Base-by-base conservation (phyloP, 2,888 invertebrate species). In the Sarcophaga carnaria region DNA sequence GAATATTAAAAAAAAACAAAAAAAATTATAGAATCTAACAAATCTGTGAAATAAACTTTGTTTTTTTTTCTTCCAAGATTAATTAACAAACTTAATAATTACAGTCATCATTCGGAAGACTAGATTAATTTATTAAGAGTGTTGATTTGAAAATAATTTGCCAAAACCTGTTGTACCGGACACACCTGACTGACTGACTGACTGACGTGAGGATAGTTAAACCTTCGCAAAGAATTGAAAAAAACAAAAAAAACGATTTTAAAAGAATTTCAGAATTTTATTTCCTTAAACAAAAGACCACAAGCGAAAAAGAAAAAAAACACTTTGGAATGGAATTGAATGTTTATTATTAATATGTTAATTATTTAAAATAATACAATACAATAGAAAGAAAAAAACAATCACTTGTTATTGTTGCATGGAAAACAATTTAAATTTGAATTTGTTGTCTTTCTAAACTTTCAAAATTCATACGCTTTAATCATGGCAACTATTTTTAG, bases 141-240 rank as follows among this genome's bases (percentile, higher is more conserved):
- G 37, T 37, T 37, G 37, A 37, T 37, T 37, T 37, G 37, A 37
- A 54, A 77, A 20, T 8, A 60, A 17, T 25, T 37, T 37, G 37
- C 37, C 37, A 37, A 22, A 80, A 80, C 72, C 72, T 66, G 71
- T 54, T 66, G 1, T 4, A 71, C 64, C 64, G 27, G 72, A 80
- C 64, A 54, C 20, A 54, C 63, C 20, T 67, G 49, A 8, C n/a
- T 37, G 37, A 37, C 37, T 37, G 37, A 2, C 37, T 37, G 37
- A 37, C 37, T 10, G 37, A 2, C 37, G 37, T 37, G 37, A 37
- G 37, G 37, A 37, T 37, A 37, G 37, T 37, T 37, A 37, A 37
- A 37, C 37, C 37, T 37, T 37, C 37, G 37, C 37, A 17, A 17
- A 54, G 14, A 54, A 17, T 54, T 54, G 14, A 14, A 54, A 54